Conservation (phyloP, 2,888 invertebrate species). For the Drosophila hamatofila region DNA sequence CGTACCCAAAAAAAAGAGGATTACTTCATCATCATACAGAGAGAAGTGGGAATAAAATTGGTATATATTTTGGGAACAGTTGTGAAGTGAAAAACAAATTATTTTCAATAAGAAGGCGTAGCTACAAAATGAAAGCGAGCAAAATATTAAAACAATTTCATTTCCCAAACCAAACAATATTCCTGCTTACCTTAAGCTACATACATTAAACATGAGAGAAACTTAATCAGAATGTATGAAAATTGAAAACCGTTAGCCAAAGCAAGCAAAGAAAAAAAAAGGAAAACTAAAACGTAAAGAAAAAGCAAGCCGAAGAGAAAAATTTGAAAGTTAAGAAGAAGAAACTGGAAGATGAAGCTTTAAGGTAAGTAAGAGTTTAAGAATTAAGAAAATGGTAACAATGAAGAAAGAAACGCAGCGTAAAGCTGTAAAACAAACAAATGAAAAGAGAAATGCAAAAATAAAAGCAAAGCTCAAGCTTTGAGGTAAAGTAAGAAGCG, state of each 20-base stretch:
- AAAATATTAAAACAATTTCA: neutral
- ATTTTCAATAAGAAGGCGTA: neutral
- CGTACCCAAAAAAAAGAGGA: neutral
- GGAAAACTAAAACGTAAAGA: neutral
- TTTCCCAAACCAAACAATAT: neutral
- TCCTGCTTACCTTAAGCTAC: neutral
- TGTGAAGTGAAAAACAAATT: neutral
- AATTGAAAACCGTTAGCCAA: neutral
- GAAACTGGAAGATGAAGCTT: neutral
- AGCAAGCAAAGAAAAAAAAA: neutral
- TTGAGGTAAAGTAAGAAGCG: neutral
- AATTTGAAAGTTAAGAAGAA: neutral
- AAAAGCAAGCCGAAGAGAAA: neutral
- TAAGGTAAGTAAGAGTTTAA: neutral
- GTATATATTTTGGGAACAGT: neutral
- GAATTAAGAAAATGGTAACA: neutral
- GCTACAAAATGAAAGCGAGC: neutral
- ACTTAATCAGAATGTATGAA: neutral
- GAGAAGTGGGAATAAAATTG: neutral
- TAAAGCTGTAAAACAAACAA: neutral
- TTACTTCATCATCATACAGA: conserved; percentile 1
- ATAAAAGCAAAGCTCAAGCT: neutral
- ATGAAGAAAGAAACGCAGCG: no score
- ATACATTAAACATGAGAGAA: neutral
- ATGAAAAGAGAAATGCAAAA: neutral